Base-by-base conservation (phyloP, 2,113 vertebrate genomes). In the Calyptomena viridis region DNA sequence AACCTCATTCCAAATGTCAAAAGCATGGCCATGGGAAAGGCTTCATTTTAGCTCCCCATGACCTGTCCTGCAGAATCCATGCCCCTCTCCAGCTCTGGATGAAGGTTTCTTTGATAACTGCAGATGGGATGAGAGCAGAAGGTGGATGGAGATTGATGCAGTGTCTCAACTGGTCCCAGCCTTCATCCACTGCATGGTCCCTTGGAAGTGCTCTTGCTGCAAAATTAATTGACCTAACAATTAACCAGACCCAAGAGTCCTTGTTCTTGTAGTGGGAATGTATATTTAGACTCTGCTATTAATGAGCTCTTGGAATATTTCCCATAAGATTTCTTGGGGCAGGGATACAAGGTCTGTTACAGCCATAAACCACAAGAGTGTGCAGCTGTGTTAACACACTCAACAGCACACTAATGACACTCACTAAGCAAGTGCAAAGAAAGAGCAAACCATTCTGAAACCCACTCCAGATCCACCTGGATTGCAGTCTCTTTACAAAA, bases 301-400 rank as follows among this genome's bases (percentile, higher is more conserved):
- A 91, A 87, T 66, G 75, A 95, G 71, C 79, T 88, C 78, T 64
- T 88, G 85, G 90, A 92, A 95, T 66, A 73, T 39, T 53, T 93
- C 94, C 96, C 82, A 4, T 33, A 69, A 88, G 90, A 46, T 83
- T 90, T 93, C 75, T 86, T 55, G 1, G 1, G 75, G 83, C 83
- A 94, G 72, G 79, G 88, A 88, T 39, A 59, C 63, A 77, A 83
- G 79, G 37, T 66, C 75, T 46, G 76, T 46, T 93, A 37, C 84
- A 74, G 37, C 83, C 67, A 30, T 5, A 42, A 53, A 83, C 42
- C 55, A 84, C 75, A 94, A 88, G 4, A 62, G 83, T 85, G 58
- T 52, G 62, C 95, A 96, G 92, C 92, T 90, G 88, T 39, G 85
- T 56, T 71, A 73, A 31, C 88, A 13, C 4, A 12, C 85, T 88